Conservation (phyloP, 2,888 invertebrate genomes). For the Cephus rjabovi region DNA sequence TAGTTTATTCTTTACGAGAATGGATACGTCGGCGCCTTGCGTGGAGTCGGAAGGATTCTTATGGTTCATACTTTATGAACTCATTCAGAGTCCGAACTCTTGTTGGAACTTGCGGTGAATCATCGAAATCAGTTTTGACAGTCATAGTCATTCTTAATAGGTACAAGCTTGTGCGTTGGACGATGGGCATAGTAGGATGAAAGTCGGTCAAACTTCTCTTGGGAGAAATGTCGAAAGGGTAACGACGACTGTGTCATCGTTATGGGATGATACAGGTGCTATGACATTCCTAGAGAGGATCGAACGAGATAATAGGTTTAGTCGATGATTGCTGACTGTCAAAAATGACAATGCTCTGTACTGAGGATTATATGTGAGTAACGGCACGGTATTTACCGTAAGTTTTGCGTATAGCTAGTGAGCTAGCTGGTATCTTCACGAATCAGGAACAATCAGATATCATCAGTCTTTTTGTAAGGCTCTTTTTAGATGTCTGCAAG, state of each 20-base stretch:
- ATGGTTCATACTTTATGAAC: background rate
- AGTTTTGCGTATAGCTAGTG: conserved; percentile 32
- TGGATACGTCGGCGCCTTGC: background rate
- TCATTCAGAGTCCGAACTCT: background rate
- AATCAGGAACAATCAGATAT: conserved; percentile 63
- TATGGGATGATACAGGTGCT: background rate
- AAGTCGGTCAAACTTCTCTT: background rate
- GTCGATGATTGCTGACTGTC: background rate
- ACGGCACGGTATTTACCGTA: conserved; percentile 17
- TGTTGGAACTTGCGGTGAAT: background rate
- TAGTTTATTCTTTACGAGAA: background rate
- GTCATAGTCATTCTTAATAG: background rate
- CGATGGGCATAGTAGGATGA: background rate
- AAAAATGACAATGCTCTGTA: background rate
- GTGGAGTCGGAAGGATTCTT: background rate
- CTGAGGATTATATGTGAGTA: background rate
- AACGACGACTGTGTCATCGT: background rate
- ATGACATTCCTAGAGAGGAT: background rate
- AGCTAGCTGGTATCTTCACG: conserved; percentile 55
- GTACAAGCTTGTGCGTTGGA: background rate
- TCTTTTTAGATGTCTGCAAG: conserved; percentile 36
- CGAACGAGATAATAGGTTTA: background rate
- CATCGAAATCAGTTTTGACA: background rate
- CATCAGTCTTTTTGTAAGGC: conserved; percentile 59
- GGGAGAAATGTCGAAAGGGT: background rate